These are phyloP conservation scores for Rhombomys opimus DNA, from an alignment of 2,113 vertebrate species.

Conservation along the genomic window DNA sequence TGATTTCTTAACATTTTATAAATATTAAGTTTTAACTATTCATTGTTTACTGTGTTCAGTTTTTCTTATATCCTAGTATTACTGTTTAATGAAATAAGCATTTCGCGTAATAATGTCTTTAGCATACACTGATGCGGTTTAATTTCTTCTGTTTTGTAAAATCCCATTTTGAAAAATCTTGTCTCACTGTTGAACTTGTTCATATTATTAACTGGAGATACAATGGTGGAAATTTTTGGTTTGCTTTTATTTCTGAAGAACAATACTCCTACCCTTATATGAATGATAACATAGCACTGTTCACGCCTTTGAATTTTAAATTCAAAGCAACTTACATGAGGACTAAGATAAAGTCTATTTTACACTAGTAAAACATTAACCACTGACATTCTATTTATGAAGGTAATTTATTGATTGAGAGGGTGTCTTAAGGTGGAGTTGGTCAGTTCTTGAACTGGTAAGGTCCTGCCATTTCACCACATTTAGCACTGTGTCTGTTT, in stretches of 20 bases:
- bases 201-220: background rate
- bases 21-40: slow-evolving; percentile 7
- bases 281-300: slow-evolving; percentile 25
- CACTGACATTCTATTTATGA: slow-evolving; percentile 32
- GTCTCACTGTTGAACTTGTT: background rate
- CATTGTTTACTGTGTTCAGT: slow-evolving; percentile 36
- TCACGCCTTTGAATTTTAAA: slow-evolving; percentile 41
- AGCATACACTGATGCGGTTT: background rate
- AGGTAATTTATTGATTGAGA: background rate
- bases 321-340: slow-evolving; percentile 30
- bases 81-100: slow-evolving; percentile 43
- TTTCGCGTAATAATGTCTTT: slow-evolving; percentile 35
- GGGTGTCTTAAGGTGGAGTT: background rate
- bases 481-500: background rate
- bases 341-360: slow-evolving; percentile 48
- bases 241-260: slow-evolving; percentile 62
- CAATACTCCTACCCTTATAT: slow-evolving; percentile 30
- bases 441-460: background rate
- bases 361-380: background rate
- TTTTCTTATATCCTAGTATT: background rate
- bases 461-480: background rate
- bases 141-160: slow-evolving; percentile 56
- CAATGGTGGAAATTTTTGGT: slow-evolving; percentile 34
- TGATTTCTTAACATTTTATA: slow-evolving; percentile 45
- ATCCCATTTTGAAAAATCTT: background rate